A percentile compares a stretch with the other conserved stretches of the same genome.
These are phyloP conservation scores for Pseudonaja textilis DNA, from an alignment of 2,113 vertebrate species.

Conservation along the genomic window DNA sequence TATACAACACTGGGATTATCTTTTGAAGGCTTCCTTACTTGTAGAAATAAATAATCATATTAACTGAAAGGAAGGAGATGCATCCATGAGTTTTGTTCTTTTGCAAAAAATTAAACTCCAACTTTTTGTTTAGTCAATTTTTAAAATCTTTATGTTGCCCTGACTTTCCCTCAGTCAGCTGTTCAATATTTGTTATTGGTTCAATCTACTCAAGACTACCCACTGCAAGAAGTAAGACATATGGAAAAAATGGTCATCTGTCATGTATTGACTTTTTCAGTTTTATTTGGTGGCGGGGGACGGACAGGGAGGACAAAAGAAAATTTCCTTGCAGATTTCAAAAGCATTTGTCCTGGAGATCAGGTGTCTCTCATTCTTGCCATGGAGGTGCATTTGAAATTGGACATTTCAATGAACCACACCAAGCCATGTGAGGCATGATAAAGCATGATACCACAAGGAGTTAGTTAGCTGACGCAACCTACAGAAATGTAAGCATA, in stretches of 20 bases:
- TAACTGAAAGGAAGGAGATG: neutral
- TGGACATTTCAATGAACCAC: conserved; percentile 56
- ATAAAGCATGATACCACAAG: neutral
- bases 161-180: neutral
- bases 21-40: neutral
- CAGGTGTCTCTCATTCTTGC: conserved; percentile 20
- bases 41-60: neutral
- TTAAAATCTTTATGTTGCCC: neutral
- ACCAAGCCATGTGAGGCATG: conserved; percentile 23
- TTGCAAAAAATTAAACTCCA: neutral
- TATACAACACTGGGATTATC: neutral
- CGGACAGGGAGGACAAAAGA: neutral
- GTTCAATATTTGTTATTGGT: conserved; percentile 22
- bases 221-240: neutral
- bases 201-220: neutral
- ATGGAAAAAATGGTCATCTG: neutral
- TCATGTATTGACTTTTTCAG: neutral
- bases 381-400: neutral
- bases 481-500: neutral
- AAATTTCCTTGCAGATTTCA: neutral
- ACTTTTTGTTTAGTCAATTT: neutral
- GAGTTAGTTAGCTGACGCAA: neutral
- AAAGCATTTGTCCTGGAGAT: neutral
- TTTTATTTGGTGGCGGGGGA: too few species aligned
- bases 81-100: conserved; percentile 64